Conservation (phyloP, 1,140 invertebrate species). For the Pomacea maculata region DNA sequence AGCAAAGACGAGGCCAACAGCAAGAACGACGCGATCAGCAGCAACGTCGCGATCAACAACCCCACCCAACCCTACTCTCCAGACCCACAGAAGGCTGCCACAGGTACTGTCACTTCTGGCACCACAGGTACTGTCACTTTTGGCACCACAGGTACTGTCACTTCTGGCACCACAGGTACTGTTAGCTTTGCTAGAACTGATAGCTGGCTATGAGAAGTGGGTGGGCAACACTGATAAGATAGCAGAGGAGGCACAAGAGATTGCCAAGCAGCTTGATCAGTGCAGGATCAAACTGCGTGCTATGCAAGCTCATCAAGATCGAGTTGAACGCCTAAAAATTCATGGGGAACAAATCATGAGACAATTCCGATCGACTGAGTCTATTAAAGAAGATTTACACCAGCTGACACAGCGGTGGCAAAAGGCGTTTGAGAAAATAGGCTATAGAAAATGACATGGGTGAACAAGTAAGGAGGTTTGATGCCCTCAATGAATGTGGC, state of each 20-base stretch:
- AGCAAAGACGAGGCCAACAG: too few species aligned
- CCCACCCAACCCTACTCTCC: too few species aligned
- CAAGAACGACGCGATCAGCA: too few species aligned
- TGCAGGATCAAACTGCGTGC: conserved; percentile 72
- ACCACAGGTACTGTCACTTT: conserved; percentile 69
- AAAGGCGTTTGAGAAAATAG: conserved; percentile 55
- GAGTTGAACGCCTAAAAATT: conserved; percentile 63
- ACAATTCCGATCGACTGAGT: conserved; percentile 29
- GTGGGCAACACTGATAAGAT: conserved; percentile 63
- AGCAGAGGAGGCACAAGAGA: conserved; percentile 56
- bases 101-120: too few species aligned
- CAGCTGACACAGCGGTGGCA: conserved; percentile 69
- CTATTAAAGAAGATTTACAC: conserved; percentile 64
- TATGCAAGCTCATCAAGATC: conserved; percentile 72
- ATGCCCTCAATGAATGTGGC: conserved; percentile 67
- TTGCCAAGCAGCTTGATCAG: conserved; percentile 61
- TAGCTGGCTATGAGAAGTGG: conserved; percentile 73
- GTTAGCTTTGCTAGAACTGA: conserved; percentile 68
- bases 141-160: too few species aligned
- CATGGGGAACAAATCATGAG: conserved; percentile 42
- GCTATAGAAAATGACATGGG: conserved; percentile 75
- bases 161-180: conserved; percentile 65
- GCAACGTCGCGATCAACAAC: too few species aligned
- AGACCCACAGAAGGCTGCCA: too few species aligned
- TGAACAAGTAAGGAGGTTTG: conserved; percentile 70